Base-by-base conservation (phyloP, 1,140 invertebrate genomes). In the Aphaenogaster rudis region DNA sequence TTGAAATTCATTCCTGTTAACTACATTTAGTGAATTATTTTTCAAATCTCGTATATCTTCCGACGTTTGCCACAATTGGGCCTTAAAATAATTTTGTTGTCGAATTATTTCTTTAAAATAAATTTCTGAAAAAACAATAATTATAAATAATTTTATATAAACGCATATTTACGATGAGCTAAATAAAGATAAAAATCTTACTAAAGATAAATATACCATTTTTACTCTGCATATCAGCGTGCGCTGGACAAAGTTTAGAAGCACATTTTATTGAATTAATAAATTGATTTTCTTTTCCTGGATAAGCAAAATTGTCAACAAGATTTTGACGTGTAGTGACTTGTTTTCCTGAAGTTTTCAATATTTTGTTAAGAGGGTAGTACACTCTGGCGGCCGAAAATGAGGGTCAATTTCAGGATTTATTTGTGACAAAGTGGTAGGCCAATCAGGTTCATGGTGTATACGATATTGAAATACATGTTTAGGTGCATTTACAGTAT, bases 51-150 rank as follows among this genome's bases (percentile, higher is more conserved):
- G 48, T 54, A 74, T 54, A 6, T 74, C 52, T 3, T 76, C 36
- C 21, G 1, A 5, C 4, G 36, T 36, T 76, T 76, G 9, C 71
- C 71, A 76, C 17, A 59, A 76, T 42, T 76, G 36, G 13, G 36
- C 7, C 6, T 42, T 57, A 4, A 74, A 39, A 54, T 57, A 74
- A 39, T 36, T 36, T n/a, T n/a, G 71, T 39, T 74, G 71, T 0
- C 52, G 33, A 21, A 57, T 74, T 57, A 59, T 76, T 6, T 76
- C 17, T 57, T 57, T 76, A 21, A 76, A 76, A 76, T 59, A 76
- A 0, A 5, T 74, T 6, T 54, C 50, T 54, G 33, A n/a, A 54
- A 74, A 72, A 36, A 6, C 33, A 71, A 71, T 36, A 0, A 57
- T 54, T n/a, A 57, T 74, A 5, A 54, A 54, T 50, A 33, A 17